phyloP scores from a whole-genome alignment of 2,113 vertebrate species.

The Syngnathus scovelli region DNA sequence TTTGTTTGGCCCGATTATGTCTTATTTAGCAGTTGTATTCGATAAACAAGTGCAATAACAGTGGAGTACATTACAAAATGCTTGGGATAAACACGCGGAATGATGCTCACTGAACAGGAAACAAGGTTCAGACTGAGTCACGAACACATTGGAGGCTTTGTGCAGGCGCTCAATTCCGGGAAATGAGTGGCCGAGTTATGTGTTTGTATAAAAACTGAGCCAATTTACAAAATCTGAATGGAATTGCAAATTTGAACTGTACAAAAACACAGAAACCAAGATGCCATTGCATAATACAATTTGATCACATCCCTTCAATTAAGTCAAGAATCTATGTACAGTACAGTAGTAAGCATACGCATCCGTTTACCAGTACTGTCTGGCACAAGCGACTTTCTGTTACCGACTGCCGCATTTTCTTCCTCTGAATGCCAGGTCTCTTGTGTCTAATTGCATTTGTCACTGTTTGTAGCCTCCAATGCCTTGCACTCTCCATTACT shows the following conservation, averaged over 20 bases:
- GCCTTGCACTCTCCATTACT: constrained; percentile 23
- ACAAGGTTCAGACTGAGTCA: not conserved
- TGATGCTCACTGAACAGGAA: not conserved
- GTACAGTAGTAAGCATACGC: not conserved
- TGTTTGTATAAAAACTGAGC: not conserved
- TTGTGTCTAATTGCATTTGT: constrained; percentile 48
- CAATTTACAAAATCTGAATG: not conserved
- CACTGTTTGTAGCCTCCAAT: constrained; percentile 46
- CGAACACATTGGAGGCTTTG: not conserved
- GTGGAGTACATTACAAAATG: not conserved
- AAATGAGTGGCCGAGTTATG: not conserved
- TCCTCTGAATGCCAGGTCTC: constrained; percentile 28
- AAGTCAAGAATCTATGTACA: not conserved
- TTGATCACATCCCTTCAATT: not conserved
- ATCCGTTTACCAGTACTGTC: constrained; percentile 9
- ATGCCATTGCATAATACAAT: not conserved
- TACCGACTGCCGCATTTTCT: constrained; percentile 13
- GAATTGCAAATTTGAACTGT: not conserved
- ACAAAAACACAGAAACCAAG: not conserved
- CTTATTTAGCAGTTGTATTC: not conserved
- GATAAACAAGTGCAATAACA: not conserved
- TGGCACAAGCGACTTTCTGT: constrained; percentile 26
- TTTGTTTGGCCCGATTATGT: not conserved
- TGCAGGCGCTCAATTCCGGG: not conserved
- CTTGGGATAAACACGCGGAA: not conserved